Evolutionary conservation across 2,888 invertebrate genomes (phyloP).

Genomic region (Drosophila helvetica): DNA sequence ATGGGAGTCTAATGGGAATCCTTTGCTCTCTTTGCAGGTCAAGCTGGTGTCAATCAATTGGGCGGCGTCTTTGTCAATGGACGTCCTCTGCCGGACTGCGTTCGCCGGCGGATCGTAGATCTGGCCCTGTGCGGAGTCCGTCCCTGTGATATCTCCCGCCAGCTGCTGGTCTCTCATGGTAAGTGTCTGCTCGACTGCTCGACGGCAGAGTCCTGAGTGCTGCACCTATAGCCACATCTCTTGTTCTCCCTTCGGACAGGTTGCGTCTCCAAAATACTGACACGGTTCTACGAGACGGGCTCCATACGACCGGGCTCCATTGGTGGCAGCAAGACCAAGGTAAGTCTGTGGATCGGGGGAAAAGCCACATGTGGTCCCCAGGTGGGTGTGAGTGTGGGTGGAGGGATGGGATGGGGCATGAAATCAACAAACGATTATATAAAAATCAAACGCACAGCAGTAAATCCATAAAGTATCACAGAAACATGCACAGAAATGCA

Average conservation of each 20-base stretch:
- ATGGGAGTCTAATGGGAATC: not conserved
- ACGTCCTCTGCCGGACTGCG: slow-evolving; percentile 97
- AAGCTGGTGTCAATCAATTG: slow-evolving; percentile 98
- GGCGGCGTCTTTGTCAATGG: slow-evolving; percentile 99
- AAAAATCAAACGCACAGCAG: slow-evolving; percentile 77
- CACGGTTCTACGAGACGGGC: slow-evolving; percentile 98
- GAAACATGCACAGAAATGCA: slow-evolving; percentile 56
- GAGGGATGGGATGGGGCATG: slow-evolving; percentile 45
- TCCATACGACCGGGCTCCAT: slow-evolving; percentile 97
- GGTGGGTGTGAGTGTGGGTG: not conserved
- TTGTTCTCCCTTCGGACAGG: slow-evolving; percentile 82
- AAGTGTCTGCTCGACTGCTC: slow-evolving; percentile 41
- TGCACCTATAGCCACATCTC: not conserved
- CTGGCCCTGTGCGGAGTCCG: slow-evolving; percentile 96
- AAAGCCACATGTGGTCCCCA: slow-evolving; percentile 49
- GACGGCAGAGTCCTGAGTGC: not conserved
- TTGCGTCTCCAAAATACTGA: slow-evolving; percentile 98
- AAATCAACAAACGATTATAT: slow-evolving; percentile 74
- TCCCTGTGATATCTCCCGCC: slow-evolving; percentile 98
- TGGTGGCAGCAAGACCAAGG: slow-evolving; percentile 97
- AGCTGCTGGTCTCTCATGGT: slow-evolving; percentile 96
- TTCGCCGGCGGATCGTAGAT: slow-evolving; percentile 96
- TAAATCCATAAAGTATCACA: slow-evolving; percentile 72
- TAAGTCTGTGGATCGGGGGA: slow-evolving; percentile 82
- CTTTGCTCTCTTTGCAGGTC: slow-evolving; percentile 86